Percentiles rank a stretch among this genome's conserved stretches.
Conservation (phyloP, 2,797 vertebrate species). For the Lepidocolaptes lacrymiger region DNA sequence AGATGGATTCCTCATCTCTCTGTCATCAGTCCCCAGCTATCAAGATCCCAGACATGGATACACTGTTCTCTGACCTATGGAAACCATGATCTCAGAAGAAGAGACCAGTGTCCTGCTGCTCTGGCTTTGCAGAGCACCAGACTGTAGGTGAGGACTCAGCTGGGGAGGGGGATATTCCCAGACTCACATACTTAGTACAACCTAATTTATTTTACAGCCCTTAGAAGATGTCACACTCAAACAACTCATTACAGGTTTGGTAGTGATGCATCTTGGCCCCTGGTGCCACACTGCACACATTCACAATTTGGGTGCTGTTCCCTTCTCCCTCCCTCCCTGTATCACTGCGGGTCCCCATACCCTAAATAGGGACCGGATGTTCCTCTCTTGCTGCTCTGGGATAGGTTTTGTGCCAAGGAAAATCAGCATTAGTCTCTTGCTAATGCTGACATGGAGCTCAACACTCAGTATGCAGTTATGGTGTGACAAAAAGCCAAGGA, state of each 20-base stretch:
- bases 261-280: not conserved
- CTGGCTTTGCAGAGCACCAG: not conserved
- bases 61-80: not conserved
- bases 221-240: not conserved
- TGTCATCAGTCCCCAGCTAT: accelerated
- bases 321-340: not conserved
- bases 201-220: not conserved
- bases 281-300: accelerated
- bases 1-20: not conserved
- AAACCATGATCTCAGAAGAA: not conserved
- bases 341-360: not conserved
- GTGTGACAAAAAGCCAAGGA: not conserved
- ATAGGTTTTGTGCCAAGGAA: not conserved
- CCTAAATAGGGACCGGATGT: not conserved
- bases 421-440: not conserved
- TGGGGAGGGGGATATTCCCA: accelerated
- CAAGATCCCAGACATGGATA: not conserved
- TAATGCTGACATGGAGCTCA: not conserved
- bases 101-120: not conserved
- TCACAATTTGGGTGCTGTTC: not conserved
- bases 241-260: accelerated
- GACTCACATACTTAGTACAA: not conserved
- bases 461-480: not conserved
- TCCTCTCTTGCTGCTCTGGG: not conserved
- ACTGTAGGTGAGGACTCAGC: not conserved